Evolutionary conservation across 2,797 vertebrate genomes (phyloP), one percentile per base, ranked within the genome.

Genomic region (Limnodromus scolopaceus): DNA sequence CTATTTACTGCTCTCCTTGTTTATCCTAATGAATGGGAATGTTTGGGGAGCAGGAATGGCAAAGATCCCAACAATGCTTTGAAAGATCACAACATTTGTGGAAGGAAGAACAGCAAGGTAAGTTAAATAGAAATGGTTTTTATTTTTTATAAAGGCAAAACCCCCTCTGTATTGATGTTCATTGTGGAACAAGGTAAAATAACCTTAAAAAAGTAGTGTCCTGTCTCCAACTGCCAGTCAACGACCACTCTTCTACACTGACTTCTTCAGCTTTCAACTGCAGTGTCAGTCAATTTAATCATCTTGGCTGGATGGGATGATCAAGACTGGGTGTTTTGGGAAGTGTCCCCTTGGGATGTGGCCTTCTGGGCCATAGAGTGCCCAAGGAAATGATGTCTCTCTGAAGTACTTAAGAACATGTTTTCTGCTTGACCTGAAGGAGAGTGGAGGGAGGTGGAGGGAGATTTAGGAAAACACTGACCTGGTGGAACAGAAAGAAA

Each of bases 381-480:
- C 49, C 45, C 77, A 51, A 65, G 36, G 30, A 39, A 68, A 48
- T 0, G 0, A 49, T 2, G 18, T 18, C 16, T 32, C 36, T 38
- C 38, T 14, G 8, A 46, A 89, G 11, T 10, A 15, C 39, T 13
- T 17, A 20, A 60, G 39, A 51, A 54, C 32, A 23, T 3, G 28
- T 18, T 79, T 85, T 77, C 46, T 70, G 64, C 18, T 63, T 7
- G 48, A 11, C 53, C 69, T 61, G 55, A 46, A 3, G 49, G 28
- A 70, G 32, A 49, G 4, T 0, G 3, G 5, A 8, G 11, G 25
- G 4, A 58, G 12, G 3, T 0, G 4, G 4, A 12, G 13, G 25
- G 4, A 66, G 14, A 49, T 27, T 55, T 3, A 60, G 46, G 48
- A 77, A 49, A 81, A 60, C 60, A 34, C 41, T 32, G 41, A 36